Conservation (phyloP, 2,797 vertebrate genomes). For the Danio kyathit region DNA sequence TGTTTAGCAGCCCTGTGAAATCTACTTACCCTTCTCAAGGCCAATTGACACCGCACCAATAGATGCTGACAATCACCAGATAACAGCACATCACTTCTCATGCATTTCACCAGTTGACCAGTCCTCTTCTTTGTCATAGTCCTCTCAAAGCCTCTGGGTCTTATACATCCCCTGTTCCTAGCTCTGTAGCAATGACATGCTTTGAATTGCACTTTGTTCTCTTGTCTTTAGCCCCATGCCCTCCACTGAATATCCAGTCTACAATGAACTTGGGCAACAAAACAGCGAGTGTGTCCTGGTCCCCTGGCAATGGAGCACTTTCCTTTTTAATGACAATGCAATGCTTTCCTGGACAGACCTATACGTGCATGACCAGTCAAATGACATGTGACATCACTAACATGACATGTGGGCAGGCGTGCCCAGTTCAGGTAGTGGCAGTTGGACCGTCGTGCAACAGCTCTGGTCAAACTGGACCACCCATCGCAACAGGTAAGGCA, state of each 20-base stretch:
- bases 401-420: slow-evolving; percentile 60
- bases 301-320: slow-evolving; percentile 33
- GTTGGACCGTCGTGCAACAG: slow-evolving; percentile 59
- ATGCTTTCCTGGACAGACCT: slow-evolving; percentile 40
- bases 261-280: slow-evolving; percentile 37
- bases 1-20: too few relatives aligned
- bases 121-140: too few relatives aligned
- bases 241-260: slow-evolving; percentile 45
- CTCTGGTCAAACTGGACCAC: slow-evolving; percentile 12
- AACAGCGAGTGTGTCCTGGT: slow-evolving; percentile 49
- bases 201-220: neutral
- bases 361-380: slow-evolving; percentile 3
- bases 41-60: too few relatives aligned
- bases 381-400: slow-evolving; percentile 60
- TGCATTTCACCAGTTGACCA: too few relatives aligned
- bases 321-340: slow-evolving; percentile 41
- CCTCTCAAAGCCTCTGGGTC: too few relatives aligned
- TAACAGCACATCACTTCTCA: too few relatives aligned
- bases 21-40: too few relatives aligned
- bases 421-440: slow-evolving; percentile 52
- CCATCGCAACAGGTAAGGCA: slow-evolving; percentile 57
- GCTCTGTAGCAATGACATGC: neutral
- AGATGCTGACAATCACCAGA: too few relatives aligned
- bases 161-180: too few relatives aligned
- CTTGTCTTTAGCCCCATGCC: slow-evolving; percentile 44